These are phyloP conservation scores for Trichosurus vulpecula DNA, from an alignment of 2,797 vertebrate genomes.

Conservation along the genomic window DNA sequence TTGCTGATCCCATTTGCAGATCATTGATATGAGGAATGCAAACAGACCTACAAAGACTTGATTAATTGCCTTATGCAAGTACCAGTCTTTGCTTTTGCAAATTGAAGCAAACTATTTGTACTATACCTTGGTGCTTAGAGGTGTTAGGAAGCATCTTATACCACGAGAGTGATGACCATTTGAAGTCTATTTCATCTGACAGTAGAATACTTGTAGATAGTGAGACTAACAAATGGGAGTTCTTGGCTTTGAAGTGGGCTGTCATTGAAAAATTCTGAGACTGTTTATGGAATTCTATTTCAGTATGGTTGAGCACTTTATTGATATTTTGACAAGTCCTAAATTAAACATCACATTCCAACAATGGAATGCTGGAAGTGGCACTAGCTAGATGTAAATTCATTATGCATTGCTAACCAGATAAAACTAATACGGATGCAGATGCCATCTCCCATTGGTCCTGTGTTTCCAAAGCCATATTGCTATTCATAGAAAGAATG, in stretches of 20 bases:
- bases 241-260: not conserved
- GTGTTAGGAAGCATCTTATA: not conserved
- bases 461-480: not conserved
- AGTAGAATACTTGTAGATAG: not conserved
- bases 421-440: not conserved
- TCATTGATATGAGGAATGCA: not conserved
- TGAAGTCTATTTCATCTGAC: not conserved
- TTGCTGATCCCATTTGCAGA: not conserved
- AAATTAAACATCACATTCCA: not conserved
- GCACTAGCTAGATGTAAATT: not conserved
- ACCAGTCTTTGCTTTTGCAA: not conserved
- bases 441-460: not conserved
- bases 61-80: not conserved
- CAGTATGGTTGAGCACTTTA: not conserved
- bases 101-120: not conserved
- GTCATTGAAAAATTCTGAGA: not conserved
- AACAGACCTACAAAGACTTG: not conserved
- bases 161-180: not conserved
- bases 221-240: not conserved
- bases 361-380: not conserved
- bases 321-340: not conserved
- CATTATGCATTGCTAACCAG: not conserved
- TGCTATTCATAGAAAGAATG: not conserved
- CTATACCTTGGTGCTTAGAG: no score
- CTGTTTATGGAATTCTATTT: not conserved